A percentile compares a stretch with the other conserved stretches of the same genome.
These are phyloP conservation scores for Etheostoma spectabile DNA, from an alignment of 2,113 vertebrate species.

Conservation along the genomic window DNA sequence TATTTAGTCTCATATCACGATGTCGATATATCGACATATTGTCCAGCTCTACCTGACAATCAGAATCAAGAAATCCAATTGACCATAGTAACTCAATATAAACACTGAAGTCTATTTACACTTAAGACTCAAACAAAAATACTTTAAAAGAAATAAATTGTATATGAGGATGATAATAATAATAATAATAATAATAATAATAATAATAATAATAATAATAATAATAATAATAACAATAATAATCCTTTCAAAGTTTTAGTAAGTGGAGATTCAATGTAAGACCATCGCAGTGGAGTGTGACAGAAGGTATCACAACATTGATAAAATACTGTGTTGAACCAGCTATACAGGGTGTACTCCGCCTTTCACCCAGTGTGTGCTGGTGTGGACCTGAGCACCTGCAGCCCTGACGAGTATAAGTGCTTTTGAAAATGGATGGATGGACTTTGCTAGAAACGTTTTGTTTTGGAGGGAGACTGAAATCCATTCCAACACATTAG, in stretches of 20 bases:
- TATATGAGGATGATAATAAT: not conserved
- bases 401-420: not conserved
- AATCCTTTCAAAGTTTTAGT: not conserved
- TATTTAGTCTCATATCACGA: too few species aligned
- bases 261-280: not conserved
- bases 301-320: not conserved
- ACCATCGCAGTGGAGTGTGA: not conserved
- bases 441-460: slow-evolving; percentile 1
- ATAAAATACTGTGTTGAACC: not conserved
- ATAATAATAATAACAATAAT: not conserved
- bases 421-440: slow-evolving; percentile 12
- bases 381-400: not conserved
- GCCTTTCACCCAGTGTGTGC: not conserved
- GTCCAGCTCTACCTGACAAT: not conserved
- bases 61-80: not conserved
- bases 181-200: not conserved
- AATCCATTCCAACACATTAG: slow-evolving; percentile 9
- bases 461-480: slow-evolving; percentile 6
- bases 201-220: not conserved
- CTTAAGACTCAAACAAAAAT: not conserved
- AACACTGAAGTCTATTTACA: not conserved
- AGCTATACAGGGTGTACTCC: not conserved
- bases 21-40: too few species aligned
- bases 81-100: not conserved
- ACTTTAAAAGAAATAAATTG: not conserved